These are phyloP conservation scores for Neostethus bicornis DNA, from an alignment of 2,797 vertebrate species.

Conservation along the genomic window DNA sequence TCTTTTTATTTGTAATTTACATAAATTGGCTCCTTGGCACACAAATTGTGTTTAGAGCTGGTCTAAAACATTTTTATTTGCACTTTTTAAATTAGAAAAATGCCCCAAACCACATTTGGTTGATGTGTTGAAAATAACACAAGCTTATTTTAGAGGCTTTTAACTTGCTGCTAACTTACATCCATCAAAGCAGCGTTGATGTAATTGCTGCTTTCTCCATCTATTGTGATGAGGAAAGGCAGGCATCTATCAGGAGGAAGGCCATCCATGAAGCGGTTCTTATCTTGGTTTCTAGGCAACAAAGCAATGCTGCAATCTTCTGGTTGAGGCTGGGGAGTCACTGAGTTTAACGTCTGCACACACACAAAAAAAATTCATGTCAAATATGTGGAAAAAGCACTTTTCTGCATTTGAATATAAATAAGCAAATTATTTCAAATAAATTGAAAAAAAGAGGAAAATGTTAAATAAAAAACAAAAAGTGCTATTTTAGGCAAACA, in stretches of 20 bases:
- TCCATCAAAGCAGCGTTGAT: constrained; percentile 84
- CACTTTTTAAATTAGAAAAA: constrained; percentile 7
- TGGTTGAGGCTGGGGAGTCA: constrained; percentile 96
- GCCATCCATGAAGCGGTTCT: constrained; percentile 99
- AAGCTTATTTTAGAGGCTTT: constrained; percentile 10
- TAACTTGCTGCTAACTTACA: constrained; percentile 57
- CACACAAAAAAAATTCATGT: constrained; percentile 6
- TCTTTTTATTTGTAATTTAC: constrained; percentile 1
- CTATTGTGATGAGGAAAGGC: constrained; percentile 98
- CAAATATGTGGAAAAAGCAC: neutral
- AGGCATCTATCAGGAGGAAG: constrained; percentile 98
- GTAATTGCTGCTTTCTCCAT: constrained; percentile 99
- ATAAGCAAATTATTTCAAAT: neutral
- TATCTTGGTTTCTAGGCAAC: constrained; percentile 98
- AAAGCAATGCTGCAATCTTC: constrained; percentile 99
- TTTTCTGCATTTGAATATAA: no score
- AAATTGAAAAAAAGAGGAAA: neutral
- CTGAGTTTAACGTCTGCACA: constrained; percentile 94
- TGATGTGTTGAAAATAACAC: constrained; percentile 61
- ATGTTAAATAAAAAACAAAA: neutral
- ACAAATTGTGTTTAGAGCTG: constrained; percentile 15
- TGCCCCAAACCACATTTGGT: constrained; percentile 56
- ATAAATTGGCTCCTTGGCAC: neutral
- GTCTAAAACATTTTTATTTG: constrained; percentile 3
- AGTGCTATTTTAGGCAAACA: neutral